A percentile compares a stretch with the other conserved stretches of the same genome.
Conservation (phyloP, 2,888 invertebrate genomes). For the Heliconius sara region DNA sequence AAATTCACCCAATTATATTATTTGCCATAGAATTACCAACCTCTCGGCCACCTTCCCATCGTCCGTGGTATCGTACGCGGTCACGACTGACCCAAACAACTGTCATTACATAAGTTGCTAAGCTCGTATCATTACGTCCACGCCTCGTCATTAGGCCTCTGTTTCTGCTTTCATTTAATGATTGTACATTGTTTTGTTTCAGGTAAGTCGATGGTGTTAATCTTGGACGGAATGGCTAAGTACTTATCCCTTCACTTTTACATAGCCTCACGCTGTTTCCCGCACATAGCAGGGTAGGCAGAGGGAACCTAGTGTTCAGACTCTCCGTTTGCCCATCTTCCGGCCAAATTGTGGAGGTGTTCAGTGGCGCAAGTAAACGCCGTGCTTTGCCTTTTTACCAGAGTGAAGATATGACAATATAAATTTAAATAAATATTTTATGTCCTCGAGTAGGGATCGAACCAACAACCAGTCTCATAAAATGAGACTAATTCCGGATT, state of each 20-base stretch:
- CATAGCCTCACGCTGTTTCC: too few species aligned
- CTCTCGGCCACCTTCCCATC: slow-evolving; percentile 23
- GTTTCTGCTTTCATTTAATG: slow-evolving; percentile 44
- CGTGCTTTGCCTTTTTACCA: too few species aligned
- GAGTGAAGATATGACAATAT: too few species aligned
- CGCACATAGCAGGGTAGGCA: too few species aligned
- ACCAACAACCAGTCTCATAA: too few species aligned
- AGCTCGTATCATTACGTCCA: slow-evolving; percentile 44
- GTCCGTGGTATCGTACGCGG: slow-evolving; percentile 38
- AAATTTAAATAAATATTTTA: too few species aligned
- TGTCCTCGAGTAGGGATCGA: too few species aligned
- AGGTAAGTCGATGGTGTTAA: slow-evolving; percentile 66
- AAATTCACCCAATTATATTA: slow-evolving; percentile 19
- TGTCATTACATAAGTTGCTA: slow-evolving; percentile 46
- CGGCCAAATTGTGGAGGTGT: too few species aligned
- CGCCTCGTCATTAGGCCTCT: slow-evolving; percentile 41
- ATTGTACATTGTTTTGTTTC: slow-evolving; percentile 64
- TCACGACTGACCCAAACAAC: slow-evolving; percentile 47
- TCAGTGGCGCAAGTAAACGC: too few species aligned
- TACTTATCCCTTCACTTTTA: slow-evolving; percentile 10
- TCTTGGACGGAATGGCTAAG: slow-evolving; percentile 16
- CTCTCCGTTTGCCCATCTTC: too few species aligned
- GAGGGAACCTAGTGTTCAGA: too few species aligned
- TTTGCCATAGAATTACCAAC: slow-evolving; percentile 18
- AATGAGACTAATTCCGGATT: background rate